phyloP scores from a whole-genome alignment of 53 echinoderm and acorn worm genomes.

The Temnopleurus reevesii region DNA sequence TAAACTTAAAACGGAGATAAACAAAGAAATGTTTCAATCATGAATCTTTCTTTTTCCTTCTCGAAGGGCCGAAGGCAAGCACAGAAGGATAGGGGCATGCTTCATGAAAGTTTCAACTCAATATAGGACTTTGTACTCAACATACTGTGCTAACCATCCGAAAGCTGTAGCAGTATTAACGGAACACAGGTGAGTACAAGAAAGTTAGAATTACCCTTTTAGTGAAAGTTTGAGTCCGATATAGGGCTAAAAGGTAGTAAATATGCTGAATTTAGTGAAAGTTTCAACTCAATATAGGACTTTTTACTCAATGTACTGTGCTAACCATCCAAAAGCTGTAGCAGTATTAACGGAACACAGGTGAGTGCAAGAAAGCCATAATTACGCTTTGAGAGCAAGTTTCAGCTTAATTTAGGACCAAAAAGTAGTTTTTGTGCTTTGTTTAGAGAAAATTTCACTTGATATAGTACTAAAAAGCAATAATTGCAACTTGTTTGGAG shows the following conservation, averaged over 20 bases:
- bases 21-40: too few species aligned
- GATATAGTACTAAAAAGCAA: too few species aligned
- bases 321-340: not conserved
- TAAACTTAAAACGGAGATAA: too few species aligned
- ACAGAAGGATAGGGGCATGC: constrained; percentile 83
- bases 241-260: not conserved
- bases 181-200: constrained; percentile 77
- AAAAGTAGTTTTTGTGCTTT: too few species aligned
- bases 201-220: too few species aligned
- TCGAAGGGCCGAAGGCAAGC: constrained; percentile 60
- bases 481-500: constrained; percentile 85
- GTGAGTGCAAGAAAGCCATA: not conserved
- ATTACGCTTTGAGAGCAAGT: too few species aligned
- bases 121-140: constrained; percentile 86
- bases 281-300: not conserved
- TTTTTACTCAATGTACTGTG: not conserved
- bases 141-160: constrained; percentile 96
- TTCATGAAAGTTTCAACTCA: constrained; percentile 92
- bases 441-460: too few species aligned
- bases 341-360: not conserved
- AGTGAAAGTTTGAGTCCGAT: not conserved
- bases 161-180: constrained; percentile 87
- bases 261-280: not conserved
- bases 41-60: not conserved
- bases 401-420: too few species aligned